Evolutionary conservation across 2,113 vertebrate species (phyloP).

Genomic region (Cyphomyrus plagiostoma): DNA sequence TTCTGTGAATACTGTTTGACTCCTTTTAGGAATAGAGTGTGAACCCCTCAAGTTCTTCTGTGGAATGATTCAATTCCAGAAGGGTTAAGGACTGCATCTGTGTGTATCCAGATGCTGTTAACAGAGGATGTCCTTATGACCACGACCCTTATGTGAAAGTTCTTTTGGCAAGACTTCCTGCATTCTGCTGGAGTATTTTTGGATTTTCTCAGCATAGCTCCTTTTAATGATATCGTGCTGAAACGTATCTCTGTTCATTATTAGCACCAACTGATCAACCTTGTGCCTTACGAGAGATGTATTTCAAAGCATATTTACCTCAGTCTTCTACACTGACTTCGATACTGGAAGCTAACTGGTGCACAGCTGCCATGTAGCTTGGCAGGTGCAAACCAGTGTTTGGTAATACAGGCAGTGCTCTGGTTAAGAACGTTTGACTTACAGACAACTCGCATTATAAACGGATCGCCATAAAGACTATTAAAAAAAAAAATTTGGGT

Average conservation of each 20-base stretch:
- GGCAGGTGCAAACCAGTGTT: neutral
- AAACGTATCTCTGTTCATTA: neutral
- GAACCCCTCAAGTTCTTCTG: neutral
- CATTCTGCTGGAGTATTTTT: neutral
- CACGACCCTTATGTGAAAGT: neutral
- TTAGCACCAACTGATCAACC: neutral
- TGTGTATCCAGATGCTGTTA: neutral
- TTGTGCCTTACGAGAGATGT: neutral
- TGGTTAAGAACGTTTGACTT: no score
- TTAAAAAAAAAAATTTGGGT: neutral
- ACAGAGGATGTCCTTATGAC: neutral
- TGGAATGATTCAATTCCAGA: neutral
- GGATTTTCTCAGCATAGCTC: neutral
- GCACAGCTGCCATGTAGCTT: neutral
- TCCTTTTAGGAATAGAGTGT: neutral
- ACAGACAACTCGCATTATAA: no score
- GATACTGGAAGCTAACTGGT: neutral
- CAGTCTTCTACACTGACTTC: neutral
- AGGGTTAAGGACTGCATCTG: neutral
- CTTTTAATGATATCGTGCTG: neutral
- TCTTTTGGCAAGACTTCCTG: neutral
- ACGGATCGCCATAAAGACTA: no score
- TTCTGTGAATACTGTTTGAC: neutral
- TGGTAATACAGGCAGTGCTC: neutral
- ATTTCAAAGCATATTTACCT: neutral